Evolutionary conservation across 37 sponge, comb jelly and placozoan genomes (phyloP).

Genomic region (Diacarnus erythraeanus): DNA sequence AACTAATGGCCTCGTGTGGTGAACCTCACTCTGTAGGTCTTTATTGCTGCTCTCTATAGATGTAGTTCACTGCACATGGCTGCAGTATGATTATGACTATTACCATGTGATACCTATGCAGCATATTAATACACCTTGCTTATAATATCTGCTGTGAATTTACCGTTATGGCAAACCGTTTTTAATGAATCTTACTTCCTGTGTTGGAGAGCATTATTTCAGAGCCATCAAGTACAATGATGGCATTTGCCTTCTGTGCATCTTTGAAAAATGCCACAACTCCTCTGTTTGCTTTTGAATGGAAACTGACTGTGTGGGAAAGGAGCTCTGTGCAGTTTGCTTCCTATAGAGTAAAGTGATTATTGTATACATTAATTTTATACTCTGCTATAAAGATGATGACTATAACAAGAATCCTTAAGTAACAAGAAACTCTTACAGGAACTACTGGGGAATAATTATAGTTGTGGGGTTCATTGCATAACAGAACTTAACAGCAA

Average conservation of each 20-base stretch:
- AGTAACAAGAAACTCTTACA: no score
- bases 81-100: no score
- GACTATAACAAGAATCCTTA: no score
- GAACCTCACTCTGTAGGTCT: no score
- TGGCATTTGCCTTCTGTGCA: slow-evolving; percentile 65
- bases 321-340: slow-evolving; percentile 61
- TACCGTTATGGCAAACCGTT: not conserved
- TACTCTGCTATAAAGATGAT: not conserved
- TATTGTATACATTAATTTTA: no score
- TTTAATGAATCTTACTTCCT: slow-evolving; percentile 16
- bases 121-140: not conserved
- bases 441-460: no score
- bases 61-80: no score
- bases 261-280: slow-evolving; percentile 62
- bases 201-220: slow-evolving; percentile 47
- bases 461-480: no score
- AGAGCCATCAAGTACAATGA: slow-evolving; percentile 59
- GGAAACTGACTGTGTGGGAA: slow-evolving; percentile 28
- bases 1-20: no score
- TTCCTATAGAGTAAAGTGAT: slow-evolving; percentile 14
- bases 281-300: not conserved
- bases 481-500: no score
- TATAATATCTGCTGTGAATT: no score
- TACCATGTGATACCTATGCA: not conserved
- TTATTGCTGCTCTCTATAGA: no score